Percentiles rank a stretch among this genome's conserved stretches.
phyloP scores from a whole-genome alignment of 2,797 vertebrate genomes.

The Chelon labrosus region DNA sequence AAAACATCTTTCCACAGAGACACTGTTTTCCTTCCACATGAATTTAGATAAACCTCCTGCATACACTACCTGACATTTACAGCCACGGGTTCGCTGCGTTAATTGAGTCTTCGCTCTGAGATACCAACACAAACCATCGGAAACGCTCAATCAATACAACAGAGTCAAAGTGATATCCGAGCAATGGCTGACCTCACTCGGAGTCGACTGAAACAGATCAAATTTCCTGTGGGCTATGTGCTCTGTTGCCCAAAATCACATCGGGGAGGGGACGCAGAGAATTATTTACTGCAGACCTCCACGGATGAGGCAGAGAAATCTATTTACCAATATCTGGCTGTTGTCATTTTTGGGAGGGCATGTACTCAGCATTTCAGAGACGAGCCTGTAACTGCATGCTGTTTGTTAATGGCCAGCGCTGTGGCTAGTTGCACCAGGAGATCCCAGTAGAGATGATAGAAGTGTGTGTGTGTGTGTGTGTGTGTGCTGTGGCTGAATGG shows the following conservation, averaged over 20 bases:
- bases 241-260: conserved; percentile 55
- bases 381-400: conserved; percentile 72
- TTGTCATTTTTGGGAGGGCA: conserved; percentile 53
- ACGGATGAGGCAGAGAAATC: conserved; percentile 58
- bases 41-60: conserved; percentile 30
- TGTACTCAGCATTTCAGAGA: conserved; percentile 72
- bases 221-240: conserved; percentile 69
- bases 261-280: conserved; percentile 34
- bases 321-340: conserved; percentile 73
- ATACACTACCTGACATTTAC: conserved; percentile 4
- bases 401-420: conserved; percentile 79
- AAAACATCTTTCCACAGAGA: conserved; percentile 40
- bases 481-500: conserved; percentile 63
- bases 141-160: conserved; percentile 71
- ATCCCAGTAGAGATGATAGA: conserved; percentile 70
- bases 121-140: conserved; percentile 54
- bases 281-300: conserved; percentile 70
- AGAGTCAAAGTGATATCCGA: conserved; percentile 66
- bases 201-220: conserved; percentile 62
- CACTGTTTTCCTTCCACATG: conserved; percentile 2
- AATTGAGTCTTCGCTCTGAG: conserved; percentile 60
- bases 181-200: conserved; percentile 74
- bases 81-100: conserved; percentile 33
- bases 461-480: conserved; percentile 42
- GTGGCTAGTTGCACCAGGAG: conserved; percentile 73